Evolutionary conservation across 1,140 invertebrate genomes (phyloP).

Genomic region (Pteromalus puparum): DNA sequence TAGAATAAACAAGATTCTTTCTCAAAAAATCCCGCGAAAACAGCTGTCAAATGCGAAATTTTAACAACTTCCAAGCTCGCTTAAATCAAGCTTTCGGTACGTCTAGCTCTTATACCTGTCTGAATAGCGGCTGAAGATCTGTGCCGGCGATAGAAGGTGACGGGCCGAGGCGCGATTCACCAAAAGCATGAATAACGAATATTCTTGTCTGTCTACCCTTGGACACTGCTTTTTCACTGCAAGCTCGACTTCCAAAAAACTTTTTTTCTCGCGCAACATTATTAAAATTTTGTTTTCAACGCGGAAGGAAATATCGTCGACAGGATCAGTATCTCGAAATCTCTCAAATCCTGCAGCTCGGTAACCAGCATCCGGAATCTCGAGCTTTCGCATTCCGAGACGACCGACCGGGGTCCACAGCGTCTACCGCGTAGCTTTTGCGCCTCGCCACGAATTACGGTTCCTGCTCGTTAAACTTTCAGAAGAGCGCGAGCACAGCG

Average conservation of each 20-base stretch:
- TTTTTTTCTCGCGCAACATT: neutral
- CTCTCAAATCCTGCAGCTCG: neutral
- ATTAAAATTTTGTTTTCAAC: neutral
- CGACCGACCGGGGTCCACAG: neutral
- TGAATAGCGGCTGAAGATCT: constrained; percentile 60
- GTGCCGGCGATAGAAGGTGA: constrained; percentile 56
- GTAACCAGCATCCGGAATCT: neutral
- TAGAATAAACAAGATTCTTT: too few relatives aligned
- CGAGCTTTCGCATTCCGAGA: neutral
- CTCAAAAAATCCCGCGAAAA: neutral
- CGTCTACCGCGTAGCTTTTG: constrained; percentile 1
- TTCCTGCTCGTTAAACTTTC: constrained; percentile 26
- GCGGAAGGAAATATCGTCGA: neutral
- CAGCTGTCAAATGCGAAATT: neutral
- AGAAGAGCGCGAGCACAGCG: neutral
- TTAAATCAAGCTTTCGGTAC: neutral
- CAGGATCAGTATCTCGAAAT: neutral
- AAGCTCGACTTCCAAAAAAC: too few relatives aligned
- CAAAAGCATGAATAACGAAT: neutral
- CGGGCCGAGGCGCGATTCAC: neutral
- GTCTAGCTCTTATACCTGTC: neutral
- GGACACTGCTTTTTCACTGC: neutral
- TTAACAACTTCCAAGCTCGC: neutral
- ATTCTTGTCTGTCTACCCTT: neutral
- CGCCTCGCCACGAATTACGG: constrained; percentile 16